phyloP scores from a whole-genome alignment of 1,140 invertebrate genomes.

The Pseudomyrmex pallidus region DNA sequence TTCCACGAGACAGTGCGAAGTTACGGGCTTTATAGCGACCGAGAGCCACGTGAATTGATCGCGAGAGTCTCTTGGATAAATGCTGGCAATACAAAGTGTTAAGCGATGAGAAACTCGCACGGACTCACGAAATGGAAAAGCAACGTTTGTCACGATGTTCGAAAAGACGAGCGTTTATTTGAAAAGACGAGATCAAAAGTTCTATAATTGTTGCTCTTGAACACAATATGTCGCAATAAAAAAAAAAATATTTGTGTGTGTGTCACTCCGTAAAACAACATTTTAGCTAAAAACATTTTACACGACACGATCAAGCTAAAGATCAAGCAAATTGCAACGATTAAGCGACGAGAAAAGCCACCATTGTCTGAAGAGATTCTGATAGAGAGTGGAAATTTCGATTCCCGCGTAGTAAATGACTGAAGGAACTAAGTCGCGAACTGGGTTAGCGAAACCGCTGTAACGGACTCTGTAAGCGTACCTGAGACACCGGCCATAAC shows the following conservation, averaged over 20 bases:
- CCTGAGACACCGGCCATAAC: constrained; percentile 77
- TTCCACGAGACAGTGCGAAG: constrained; percentile 70
- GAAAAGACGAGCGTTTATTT: background rate
- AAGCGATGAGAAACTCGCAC: background rate
- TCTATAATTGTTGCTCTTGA: too few species aligned
- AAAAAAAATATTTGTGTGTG: background rate
- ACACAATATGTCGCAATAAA: background rate
- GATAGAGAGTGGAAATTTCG: constrained; percentile 27
- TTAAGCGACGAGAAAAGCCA: constrained; percentile 20
- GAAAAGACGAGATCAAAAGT: background rate
- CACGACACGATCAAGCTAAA: too few species aligned
- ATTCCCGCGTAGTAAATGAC: constrained; percentile 35
- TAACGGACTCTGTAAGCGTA: constrained; percentile 69
- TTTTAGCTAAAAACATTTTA: background rate
- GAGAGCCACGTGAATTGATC: constrained; percentile 67
- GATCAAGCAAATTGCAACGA: constrained; percentile 13
- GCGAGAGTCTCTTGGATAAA: constrained; percentile 54
- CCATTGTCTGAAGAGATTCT: constrained; percentile 36
- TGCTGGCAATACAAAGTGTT: constrained; percentile 4
- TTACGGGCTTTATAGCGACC: constrained; percentile 58
- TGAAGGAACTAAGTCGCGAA: constrained; percentile 25
- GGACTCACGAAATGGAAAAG: constrained; percentile 2
- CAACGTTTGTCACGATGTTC: background rate
- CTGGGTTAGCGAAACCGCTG: constrained; percentile 45
- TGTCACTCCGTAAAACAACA: background rate